A percentile compares a stretch with the other conserved stretches of the same genome.
These are phyloP conservation scores for Metopolophium dirhodum DNA, from an alignment of 1,140 invertebrate genomes.

Conservation along the genomic window DNA sequence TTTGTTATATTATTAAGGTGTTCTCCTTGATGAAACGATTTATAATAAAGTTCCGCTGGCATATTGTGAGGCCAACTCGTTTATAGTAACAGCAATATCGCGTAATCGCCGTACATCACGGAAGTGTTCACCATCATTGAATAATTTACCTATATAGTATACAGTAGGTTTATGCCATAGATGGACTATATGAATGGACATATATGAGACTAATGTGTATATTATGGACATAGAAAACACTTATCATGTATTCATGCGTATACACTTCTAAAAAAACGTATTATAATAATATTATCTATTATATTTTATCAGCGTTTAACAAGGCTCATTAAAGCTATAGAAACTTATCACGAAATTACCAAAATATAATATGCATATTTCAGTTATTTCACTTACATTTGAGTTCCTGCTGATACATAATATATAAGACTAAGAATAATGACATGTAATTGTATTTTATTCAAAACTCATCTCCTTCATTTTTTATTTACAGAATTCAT, in stretches of 20 bases:
- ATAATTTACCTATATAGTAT: not conserved
- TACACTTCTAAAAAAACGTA: not conserved
- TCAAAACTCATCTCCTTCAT: not conserved
- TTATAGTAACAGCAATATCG: slow-evolving; percentile 8
- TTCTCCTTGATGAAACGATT: slow-evolving; percentile 15
- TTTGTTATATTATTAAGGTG: slow-evolving; percentile 28
- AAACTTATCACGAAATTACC: not conserved
- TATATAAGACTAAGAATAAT: not conserved
- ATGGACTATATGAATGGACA: no score
- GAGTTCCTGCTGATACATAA: not conserved
- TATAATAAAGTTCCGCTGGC: not conserved
- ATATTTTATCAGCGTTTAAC: not conserved
- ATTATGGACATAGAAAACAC: not conserved
- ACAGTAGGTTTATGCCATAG: not conserved
- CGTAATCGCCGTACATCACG: not conserved
- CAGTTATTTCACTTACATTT: not conserved
- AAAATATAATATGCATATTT: not conserved
- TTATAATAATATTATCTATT: not conserved
- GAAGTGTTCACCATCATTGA: not conserved
- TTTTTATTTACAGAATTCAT: not conserved
- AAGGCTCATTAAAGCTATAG: no score
- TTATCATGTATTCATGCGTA: not conserved
- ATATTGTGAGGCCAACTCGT: slow-evolving; percentile 22
- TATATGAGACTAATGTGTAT: not conserved
- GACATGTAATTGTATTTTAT: not conserved